Percentiles rank a stretch among this genome's conserved stretches.
phyloP scores from a whole-genome alignment of 2,888 invertebrate genomes.

The Epistrophella euchroma region DNA sequence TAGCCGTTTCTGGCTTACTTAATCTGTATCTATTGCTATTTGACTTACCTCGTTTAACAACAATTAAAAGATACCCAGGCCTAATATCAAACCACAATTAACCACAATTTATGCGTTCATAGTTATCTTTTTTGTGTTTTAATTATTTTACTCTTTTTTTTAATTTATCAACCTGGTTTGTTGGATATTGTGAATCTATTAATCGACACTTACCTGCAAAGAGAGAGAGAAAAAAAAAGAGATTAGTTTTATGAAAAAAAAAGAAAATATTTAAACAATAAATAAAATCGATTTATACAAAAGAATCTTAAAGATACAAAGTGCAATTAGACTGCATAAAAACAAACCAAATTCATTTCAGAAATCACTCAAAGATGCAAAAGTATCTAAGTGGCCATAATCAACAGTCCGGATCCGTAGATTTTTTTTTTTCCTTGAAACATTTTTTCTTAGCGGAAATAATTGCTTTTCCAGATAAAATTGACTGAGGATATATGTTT shows the following conservation, averaged over 20 bases:
- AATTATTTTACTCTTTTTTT: background rate
- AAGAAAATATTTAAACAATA: conserved; percentile 32
- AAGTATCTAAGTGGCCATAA: conserved; percentile 39
- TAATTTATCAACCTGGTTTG: conserved; percentile 25
- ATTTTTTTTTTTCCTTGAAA: background rate
- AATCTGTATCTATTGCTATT: conserved; percentile 50
- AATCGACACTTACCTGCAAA: conserved; percentile 71
- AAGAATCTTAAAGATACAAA: conserved; percentile 29
- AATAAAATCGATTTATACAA: conserved; percentile 21
- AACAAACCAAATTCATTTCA: background rate
- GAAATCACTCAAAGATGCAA: conserved; percentile 32
- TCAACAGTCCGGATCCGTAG: conserved; percentile 68
- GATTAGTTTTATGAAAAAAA: conserved; percentile 29
- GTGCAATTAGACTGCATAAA: conserved; percentile 47
- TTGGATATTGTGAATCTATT: conserved; percentile 41
- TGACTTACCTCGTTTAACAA: conserved; percentile 59
- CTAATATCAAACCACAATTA: conserved; percentile 42
- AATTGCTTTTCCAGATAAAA: conserved; percentile 65
- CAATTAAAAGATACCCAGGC: conserved; percentile 51
- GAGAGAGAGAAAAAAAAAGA: conserved; percentile 28
- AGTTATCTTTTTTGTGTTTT: background rate
- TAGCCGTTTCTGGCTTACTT: conserved; percentile 14
- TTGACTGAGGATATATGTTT: conserved; percentile 24
- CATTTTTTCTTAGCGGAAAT: conserved; percentile 66
- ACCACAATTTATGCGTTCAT: conserved; percentile 48